Evolutionary conservation across 2,888 invertebrate genomes (phyloP).

Genomic region (Pollenia labialis): DNA sequence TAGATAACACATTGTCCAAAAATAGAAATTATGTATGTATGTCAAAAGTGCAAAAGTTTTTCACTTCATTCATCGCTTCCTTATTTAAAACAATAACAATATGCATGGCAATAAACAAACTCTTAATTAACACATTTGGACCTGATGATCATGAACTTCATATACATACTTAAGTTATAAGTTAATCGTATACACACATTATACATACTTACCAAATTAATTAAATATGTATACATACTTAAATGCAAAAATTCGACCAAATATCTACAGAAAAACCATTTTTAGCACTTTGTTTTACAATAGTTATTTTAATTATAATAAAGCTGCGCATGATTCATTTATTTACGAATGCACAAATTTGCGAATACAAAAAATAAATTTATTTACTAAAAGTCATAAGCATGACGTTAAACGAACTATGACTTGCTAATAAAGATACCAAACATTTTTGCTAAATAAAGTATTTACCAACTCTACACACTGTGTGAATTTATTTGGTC

Average conservation of each 20-base stretch:
- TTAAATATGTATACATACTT: conserved; percentile 2
- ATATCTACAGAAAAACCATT: neutral
- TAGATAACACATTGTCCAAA: neutral
- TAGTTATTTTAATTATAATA: conserved; percentile 26
- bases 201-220: neutral
- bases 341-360: neutral
- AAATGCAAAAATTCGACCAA: conserved; percentile 16
- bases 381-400: conserved; percentile 28
- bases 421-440: conserved; percentile 26
- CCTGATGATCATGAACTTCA: conserved; percentile 63
- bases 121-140: conserved; percentile 39
- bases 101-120: conserved; percentile 3
- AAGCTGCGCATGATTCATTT: neutral
- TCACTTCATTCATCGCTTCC: conserved; percentile 1
- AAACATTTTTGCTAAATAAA: conserved; percentile 9
- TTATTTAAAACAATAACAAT: conserved; percentile 5
- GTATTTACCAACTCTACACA: neutral
- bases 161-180: conserved; percentile 6
- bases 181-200: conserved; percentile 12
- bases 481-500: conserved; percentile 54
- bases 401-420: conserved; percentile 57
- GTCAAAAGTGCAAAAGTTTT: conserved; percentile 3
- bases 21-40: neutral
- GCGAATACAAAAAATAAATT: conserved; percentile 5
- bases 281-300: conserved; percentile 31